phyloP scores from a whole-genome alignment of 2,888 invertebrate genomes.

The Bombylius major region DNA sequence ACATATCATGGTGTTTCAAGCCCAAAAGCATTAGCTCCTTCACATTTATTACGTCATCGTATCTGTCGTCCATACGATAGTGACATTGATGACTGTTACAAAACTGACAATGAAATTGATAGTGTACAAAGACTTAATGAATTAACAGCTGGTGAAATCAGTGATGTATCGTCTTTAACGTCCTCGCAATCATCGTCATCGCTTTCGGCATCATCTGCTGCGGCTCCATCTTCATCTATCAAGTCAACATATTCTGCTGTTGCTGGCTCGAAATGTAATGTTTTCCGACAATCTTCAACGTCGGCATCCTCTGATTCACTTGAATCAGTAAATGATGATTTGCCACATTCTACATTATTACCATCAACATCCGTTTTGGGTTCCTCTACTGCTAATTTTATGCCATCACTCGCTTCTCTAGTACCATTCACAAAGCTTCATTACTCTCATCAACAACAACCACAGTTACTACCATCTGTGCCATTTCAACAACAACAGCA shows the following conservation, averaged over 20 bases:
- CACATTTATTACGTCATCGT: background rate
- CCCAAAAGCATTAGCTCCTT: background rate
- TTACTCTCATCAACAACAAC: too few species aligned
- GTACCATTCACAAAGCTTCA: too few species aligned
- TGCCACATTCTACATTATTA: background rate
- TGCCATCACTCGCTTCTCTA: background rate
- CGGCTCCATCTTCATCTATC: background rate
- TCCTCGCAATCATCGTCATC: background rate
- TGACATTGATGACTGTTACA: slow-evolving; percentile 1
- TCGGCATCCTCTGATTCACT: background rate
- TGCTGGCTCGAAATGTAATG: background rate
- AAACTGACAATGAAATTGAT: slow-evolving; percentile 1
- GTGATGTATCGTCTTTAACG: slow-evolving; percentile 3
- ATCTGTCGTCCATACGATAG: background rate
- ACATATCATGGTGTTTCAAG: slow-evolving; percentile 8
- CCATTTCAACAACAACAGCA: too few species aligned
- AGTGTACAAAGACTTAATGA: slow-evolving; percentile 1
- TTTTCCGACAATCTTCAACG: background rate
- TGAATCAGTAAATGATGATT: background rate
- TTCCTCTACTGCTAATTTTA: background rate
- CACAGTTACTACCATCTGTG: too few species aligned
- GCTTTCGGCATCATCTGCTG: background rate
- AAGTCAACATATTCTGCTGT: background rate
- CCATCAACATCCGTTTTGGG: background rate
- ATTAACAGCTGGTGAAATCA: slow-evolving; percentile 3